Percentiles rank a stretch among this genome's conserved stretches.
phyloP scores from a whole-genome alignment of 2,113 vertebrate species.

The Leiothrix lutea region DNA sequence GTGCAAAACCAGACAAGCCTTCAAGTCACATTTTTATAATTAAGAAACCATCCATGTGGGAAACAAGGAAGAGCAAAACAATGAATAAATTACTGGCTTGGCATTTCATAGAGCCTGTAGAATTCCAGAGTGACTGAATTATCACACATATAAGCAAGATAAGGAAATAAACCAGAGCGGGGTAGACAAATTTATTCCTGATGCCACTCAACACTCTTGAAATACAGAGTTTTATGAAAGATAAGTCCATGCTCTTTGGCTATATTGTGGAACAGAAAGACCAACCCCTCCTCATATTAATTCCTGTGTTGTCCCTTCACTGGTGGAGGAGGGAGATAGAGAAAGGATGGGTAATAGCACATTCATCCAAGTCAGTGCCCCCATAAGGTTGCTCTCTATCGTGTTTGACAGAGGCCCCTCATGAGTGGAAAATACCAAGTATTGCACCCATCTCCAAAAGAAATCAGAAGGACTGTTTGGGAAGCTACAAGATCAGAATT shows the following conservation, averaged over 20 bases:
- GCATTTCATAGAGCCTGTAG: neutral
- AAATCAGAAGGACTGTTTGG: neutral
- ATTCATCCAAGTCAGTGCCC: neutral
- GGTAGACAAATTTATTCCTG: neutral
- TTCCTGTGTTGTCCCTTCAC: neutral
- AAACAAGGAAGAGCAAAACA: neutral
- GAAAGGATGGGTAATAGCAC: neutral
- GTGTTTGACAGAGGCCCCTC: neutral
- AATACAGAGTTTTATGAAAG: neutral
- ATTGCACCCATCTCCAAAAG: neutral
- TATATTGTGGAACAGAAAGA: neutral
- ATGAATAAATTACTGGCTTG: slow-evolving; percentile 50
- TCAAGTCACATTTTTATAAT: neutral
- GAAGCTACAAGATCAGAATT: neutral
- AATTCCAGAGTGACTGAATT: slow-evolving; percentile 1
- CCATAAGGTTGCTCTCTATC: fast-evolving
- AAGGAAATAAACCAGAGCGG: neutral
- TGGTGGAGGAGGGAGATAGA: neutral
- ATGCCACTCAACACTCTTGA: neutral
- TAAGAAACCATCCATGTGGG: neutral
- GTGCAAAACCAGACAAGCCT: neutral
- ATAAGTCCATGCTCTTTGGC: neutral
- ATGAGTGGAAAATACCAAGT: neutral
- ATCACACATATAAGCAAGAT: neutral
- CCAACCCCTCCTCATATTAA: neutral